phyloP scores from a whole-genome alignment of 2,888 invertebrate species.

The Apomyelois bistriatella region DNA sequence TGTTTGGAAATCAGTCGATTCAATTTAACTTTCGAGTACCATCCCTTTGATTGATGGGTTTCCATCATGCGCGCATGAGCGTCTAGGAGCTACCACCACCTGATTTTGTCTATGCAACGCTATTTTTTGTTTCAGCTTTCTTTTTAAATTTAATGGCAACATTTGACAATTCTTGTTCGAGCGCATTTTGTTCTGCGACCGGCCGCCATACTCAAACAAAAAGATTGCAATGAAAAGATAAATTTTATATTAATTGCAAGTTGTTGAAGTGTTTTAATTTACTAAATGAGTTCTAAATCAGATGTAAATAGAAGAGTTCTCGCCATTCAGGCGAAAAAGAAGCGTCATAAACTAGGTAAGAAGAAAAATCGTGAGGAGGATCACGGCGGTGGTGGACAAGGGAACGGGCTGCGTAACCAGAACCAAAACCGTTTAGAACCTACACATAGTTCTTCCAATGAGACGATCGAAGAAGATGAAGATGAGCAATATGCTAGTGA shows the following conservation, averaged over 20 bases:
- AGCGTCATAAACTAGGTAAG: conserved; percentile 92
- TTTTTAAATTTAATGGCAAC: conserved; percentile 29
- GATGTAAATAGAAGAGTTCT: conserved; percentile 95
- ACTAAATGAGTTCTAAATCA: conserved; percentile 92
- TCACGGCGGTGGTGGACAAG: conserved; percentile 81
- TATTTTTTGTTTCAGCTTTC: too few relatives aligned
- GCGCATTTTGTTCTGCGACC: conserved; percentile 80
- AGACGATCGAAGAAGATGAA: conserved; percentile 87
- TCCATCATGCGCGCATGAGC: too few relatives aligned
- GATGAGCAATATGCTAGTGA: conserved; percentile 88
- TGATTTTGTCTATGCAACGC: conserved; percentile 4
- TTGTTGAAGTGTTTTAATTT: conserved; percentile 75
- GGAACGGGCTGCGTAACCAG: conserved; percentile 79
- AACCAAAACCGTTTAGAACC: conserved; percentile 82
- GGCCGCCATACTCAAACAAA: conserved; percentile 87
- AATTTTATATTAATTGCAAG: conserved; percentile 73
- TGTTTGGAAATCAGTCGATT: too few relatives aligned
- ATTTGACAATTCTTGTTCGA: conserved; percentile 55
- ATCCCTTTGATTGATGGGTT: too few relatives aligned
- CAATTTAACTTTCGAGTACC: too few relatives aligned
- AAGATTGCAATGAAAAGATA: conserved; percentile 83
- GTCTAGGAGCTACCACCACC: conserved; percentile 7
- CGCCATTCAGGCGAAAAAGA: conserved; percentile 95
- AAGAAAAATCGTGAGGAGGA: conserved; percentile 89
- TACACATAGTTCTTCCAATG: conserved; percentile 90